phyloP scores from a whole-genome alignment of 1,140 invertebrate genomes.

The Melitaea cinxia region DNA sequence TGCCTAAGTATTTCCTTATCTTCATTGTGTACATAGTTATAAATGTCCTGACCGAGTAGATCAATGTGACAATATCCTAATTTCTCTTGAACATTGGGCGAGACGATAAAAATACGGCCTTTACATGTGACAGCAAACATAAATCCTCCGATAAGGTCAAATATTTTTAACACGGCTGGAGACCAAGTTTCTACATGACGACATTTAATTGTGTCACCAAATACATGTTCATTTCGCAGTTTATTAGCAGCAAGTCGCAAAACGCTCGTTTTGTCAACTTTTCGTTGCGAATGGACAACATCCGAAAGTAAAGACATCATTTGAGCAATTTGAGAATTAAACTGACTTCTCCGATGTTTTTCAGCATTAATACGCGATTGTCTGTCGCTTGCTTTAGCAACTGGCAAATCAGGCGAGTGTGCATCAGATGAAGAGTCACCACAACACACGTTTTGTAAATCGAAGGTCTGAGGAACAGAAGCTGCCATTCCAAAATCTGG shows the following conservation, averaged over 20 bases:
- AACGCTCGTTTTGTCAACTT: constrained; percentile 95
- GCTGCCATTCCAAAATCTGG: constrained; percentile 57
- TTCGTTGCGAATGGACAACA: constrained; percentile 90
- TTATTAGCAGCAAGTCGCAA: constrained; percentile 92
- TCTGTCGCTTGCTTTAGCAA: constrained; percentile 82
- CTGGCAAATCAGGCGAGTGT: constrained; percentile 62
- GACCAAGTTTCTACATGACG: constrained; percentile 72
- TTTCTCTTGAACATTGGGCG: constrained; percentile 91
- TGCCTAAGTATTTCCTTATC: constrained; percentile 89
- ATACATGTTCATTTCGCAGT: constrained; percentile 83
- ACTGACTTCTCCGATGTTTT: constrained; percentile 93
- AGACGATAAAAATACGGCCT: constrained; percentile 93
- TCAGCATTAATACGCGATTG: constrained; percentile 92
- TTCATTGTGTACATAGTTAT: constrained; percentile 89
- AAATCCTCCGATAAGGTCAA: constrained; percentile 86
- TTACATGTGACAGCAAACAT: constrained; percentile 90
- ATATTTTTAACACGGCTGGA: constrained; percentile 77
- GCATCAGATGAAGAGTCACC: constrained; percentile 71
- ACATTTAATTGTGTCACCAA: constrained; percentile 80
- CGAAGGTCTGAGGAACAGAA: constrained; percentile 51
- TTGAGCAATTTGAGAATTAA: constrained; percentile 93
- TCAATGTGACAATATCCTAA: constrained; percentile 93
- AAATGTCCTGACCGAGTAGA: constrained; percentile 92
- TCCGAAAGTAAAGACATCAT: constrained; percentile 91
- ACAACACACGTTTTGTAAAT: constrained; percentile 48